Conservation (phyloP, 1,140 invertebrate species). For the Orussus abietinus region DNA sequence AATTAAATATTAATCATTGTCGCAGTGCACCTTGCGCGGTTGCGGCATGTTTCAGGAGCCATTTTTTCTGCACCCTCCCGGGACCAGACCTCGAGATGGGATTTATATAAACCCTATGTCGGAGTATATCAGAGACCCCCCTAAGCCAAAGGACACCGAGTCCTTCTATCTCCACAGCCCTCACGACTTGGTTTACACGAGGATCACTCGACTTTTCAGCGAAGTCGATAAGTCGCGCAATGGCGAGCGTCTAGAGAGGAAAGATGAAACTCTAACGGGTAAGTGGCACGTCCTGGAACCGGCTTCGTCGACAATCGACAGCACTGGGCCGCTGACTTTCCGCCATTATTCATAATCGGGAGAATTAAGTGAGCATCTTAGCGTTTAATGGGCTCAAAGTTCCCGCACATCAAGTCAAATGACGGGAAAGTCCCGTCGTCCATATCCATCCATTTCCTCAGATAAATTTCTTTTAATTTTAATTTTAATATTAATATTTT, state of each 20-base stretch:
- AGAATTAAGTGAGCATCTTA: no score
- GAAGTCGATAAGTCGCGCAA: slow-evolving; percentile 36
- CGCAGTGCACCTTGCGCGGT: slow-evolving; percentile 40
- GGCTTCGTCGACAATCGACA: no score
- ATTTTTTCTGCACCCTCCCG: slow-evolving; percentile 51
- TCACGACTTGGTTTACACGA: slow-evolving; percentile 70
- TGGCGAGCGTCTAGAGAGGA: slow-evolving; percentile 36
- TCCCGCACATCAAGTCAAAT: no score
- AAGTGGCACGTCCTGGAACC: slow-evolving; percentile 40
- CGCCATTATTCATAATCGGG: no score
- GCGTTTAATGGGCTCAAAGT: no score
- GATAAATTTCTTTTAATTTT: no score
- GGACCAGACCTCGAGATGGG: slow-evolving; percentile 63
- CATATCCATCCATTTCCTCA: no score
- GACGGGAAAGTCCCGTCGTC: no score
- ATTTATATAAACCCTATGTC: slow-evolving; percentile 79
- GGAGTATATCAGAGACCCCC: slow-evolving; percentile 37
- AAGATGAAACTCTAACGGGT: slow-evolving; percentile 49
- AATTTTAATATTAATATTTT: no score
- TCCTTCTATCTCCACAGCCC: slow-evolving; percentile 83
- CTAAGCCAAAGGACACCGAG: slow-evolving; percentile 53
- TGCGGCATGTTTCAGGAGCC: slow-evolving; percentile 52
- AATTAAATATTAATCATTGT: no score
- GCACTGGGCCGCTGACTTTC: no score
- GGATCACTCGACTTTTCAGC: slow-evolving; percentile 74